phyloP scores from a whole-genome alignment of 2,888 invertebrate genomes.

The Rhorus exstirpatorius region DNA sequence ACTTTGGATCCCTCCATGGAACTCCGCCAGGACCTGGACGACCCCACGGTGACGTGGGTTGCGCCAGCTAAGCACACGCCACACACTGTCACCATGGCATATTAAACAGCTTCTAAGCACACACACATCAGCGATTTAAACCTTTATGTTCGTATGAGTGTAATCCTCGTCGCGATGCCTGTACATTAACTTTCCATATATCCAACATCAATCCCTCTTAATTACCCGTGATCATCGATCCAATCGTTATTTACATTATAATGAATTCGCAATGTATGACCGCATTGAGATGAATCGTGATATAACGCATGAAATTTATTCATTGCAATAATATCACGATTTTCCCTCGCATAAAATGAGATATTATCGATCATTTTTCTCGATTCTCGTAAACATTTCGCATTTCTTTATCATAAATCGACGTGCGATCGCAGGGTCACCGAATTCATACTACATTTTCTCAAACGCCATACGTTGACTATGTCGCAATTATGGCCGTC shows the following conservation, averaged over 20 bases:
- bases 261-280: too few species aligned
- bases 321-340: neutral
- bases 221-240: too few species aligned
- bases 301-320: neutral
- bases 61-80: constrained; percentile 81
- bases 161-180: too few species aligned
- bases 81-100: constrained; percentile 74
- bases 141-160: neutral
- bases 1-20: constrained; percentile 91
- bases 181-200: too few species aligned
- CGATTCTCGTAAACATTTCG: too few species aligned
- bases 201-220: too few species aligned
- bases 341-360: neutral
- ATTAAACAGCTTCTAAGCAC: constrained; percentile 82
- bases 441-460: too few species aligned
- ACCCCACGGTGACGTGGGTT: constrained; percentile 89
- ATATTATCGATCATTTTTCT: neutral
- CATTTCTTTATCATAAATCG: too few species aligned
- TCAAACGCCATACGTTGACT: too few species aligned
- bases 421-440: too few species aligned
- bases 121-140: constrained; percentile 65
- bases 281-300: neutral
- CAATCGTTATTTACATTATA: too few species aligned
- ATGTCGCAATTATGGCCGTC: too few species aligned
- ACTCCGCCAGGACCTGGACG: constrained; percentile 91